Evolutionary conservation across 1,140 invertebrate genomes (phyloP), one percentile per base, ranked within the genome.

Genomic region (Formica exsecta): DNA sequence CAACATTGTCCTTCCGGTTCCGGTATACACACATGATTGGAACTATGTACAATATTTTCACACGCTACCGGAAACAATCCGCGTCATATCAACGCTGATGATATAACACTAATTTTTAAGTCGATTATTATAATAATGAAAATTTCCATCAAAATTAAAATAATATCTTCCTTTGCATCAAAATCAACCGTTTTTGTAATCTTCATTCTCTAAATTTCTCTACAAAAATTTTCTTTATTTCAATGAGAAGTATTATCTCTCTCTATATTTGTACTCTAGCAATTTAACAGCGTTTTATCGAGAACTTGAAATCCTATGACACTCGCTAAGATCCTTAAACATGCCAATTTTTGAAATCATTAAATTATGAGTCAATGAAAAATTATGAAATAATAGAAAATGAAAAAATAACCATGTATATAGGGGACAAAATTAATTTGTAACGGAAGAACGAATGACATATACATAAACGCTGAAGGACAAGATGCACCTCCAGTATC

Each of bases 1-100:
- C 29, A 29, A 57, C 7, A n/a, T 44, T 38, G 41, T 64, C 3
- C 77, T 80, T 80, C 77, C 77, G 77, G 77, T 80, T 80, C 65
- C 51, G 44, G 77, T 59, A 44, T 32, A 9, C 41, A 44, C 48
- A 9, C 41, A 65, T 25, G 64, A 80, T 57, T 57, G 48, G 41
- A n/a, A 29, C 32, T 38, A 25, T 38, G 19, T 29, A 22, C 44
- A 51, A 51, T 5, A 16, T 80, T 70, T 19, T 41, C 77, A 80
- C 44, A 59, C 25, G 19, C 9, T 7, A 38, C 44, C 22, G 77
- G n/a, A 79, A 79, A 36, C n/a, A 66, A 66, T 29, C 38, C 44
- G 3, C 22, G 29, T 61, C 19, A 1, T 11, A 29, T 76, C 25
- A 11, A 64, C 32, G 59, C 9, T 8, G 3, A 19, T 8, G 13